A percentile compares a stretch with the other conserved stretches of the same genome.
Conservation (phyloP, 2,113 vertebrate genomes). For the Ctenodactylus gundi region DNA sequence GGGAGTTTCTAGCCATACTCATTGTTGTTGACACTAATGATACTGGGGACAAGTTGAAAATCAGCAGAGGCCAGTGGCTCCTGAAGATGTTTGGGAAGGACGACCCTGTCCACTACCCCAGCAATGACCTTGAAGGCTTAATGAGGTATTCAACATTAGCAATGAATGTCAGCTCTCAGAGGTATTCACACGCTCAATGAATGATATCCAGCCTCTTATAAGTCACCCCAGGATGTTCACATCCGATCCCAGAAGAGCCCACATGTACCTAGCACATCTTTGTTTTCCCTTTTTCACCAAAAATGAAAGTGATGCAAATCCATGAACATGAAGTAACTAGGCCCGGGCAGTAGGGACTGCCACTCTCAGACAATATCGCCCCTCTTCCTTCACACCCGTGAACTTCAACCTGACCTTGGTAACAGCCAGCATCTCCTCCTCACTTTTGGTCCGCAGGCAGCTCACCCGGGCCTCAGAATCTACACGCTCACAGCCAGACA, state of each 20-base stretch:
- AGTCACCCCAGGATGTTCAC: not conserved
- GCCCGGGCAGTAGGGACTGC: not conserved
- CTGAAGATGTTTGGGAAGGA: constrained; percentile 81
- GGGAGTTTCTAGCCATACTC: constrained; percentile 86
- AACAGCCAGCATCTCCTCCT: constrained; percentile 80
- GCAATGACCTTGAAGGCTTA: constrained; percentile 39
- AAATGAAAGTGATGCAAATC: not conserved
- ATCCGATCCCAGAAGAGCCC: not conserved
- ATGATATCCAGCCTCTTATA: not conserved
- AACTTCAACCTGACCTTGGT: constrained; percentile 17
- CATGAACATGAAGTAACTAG: not conserved
- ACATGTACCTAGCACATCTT: too few species aligned
- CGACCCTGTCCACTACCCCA: constrained; percentile 82
- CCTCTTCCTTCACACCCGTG: constrained; percentile 15
- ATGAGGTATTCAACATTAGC: not conserved
- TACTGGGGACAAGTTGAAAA: constrained; percentile 83
- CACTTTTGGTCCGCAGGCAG: constrained; percentile 82
- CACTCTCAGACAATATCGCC: not conserved
- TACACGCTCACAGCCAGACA: constrained; percentile 79
- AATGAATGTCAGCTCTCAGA: not conserved
- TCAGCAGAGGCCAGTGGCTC: constrained; percentile 82
- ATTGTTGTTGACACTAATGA: constrained; percentile 87
- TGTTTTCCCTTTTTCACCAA: not conserved
- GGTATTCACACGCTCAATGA: not conserved
- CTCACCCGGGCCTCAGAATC: constrained; percentile 80